Evolutionary conservation across 2,113 vertebrate species (phyloP).

Genomic region (Gymnarchus niloticus): DNA sequence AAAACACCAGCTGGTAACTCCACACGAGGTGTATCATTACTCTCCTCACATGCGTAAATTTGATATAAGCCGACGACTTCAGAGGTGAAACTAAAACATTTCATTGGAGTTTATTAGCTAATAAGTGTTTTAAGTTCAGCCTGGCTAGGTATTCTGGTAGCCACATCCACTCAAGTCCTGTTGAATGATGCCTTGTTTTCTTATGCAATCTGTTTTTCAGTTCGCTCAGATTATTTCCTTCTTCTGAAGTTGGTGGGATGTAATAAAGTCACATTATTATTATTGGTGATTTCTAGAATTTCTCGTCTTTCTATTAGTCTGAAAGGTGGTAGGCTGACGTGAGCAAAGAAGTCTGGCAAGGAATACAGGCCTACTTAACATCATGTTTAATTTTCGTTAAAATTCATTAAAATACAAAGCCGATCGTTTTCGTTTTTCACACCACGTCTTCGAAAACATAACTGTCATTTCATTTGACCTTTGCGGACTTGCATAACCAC

Average conservation of each 20-base stretch:
- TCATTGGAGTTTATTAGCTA: background rate
- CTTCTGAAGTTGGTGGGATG: background rate
- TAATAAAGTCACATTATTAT: background rate
- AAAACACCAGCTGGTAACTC: background rate
- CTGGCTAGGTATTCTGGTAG: background rate
- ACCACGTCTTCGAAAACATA: background rate
- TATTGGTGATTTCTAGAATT: background rate
- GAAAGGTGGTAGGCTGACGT: background rate
- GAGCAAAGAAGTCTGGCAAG: background rate
- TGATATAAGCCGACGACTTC: background rate
- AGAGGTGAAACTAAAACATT: background rate
- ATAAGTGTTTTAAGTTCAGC: background rate
- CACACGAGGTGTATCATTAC: constrained; percentile 1
- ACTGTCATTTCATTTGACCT: background rate
- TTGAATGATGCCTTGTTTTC: background rate
- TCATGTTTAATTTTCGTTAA: background rate
- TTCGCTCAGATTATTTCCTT: background rate
- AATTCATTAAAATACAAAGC: background rate
- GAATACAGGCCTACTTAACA: background rate
- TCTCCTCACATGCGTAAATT: background rate
- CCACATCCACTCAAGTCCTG: background rate
- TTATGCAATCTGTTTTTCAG: background rate
- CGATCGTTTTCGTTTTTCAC: background rate
- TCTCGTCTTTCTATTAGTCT: background rate
- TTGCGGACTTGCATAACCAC: background rate